Conservation (phyloP, 1,140 invertebrate genomes). For the Meloidogyne hapla region DNA sequence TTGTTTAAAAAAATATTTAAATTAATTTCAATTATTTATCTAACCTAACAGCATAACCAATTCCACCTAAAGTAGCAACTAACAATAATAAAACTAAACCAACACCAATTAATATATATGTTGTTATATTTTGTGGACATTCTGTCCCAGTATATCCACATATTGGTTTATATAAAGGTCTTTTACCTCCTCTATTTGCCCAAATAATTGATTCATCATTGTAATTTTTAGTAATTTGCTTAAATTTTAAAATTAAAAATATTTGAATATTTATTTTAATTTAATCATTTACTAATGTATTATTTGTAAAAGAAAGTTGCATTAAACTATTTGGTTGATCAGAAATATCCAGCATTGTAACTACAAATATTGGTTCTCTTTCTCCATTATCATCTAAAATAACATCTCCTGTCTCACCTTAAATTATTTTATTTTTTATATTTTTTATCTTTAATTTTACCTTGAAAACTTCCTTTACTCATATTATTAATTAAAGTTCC, state of each 20-base stretch:
- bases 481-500: slow-evolving; percentile 20
- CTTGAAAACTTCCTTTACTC: slow-evolving; percentile 22
- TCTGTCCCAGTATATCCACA: slow-evolving; percentile 45
- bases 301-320: slow-evolving; percentile 32
- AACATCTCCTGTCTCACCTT: slow-evolving; percentile 43
- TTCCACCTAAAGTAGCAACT: slow-evolving; percentile 22
- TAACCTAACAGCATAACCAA: slow-evolving; percentile 30
- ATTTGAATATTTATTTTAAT: background rate
- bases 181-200: slow-evolving; percentile 28
- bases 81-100: slow-evolving; percentile 29
- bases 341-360: slow-evolving; percentile 21
- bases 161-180: slow-evolving; percentile 36
- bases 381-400: slow-evolving; percentile 40
- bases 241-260: background rate
- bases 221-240: slow-evolving; percentile 33
- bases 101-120: slow-evolving; percentile 39
- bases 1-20: background rate
- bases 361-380: slow-evolving; percentile 38
- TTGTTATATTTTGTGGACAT: slow-evolving; percentile 28
- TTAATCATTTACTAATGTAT: slow-evolving; percentile 30
- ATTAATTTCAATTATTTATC: background rate
- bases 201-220: slow-evolving; percentile 36
- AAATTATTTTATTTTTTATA: background rate
- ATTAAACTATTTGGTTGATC: slow-evolving; percentile 29
- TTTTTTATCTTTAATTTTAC: background rate